Evolutionary conservation across 2,888 invertebrate species (phyloP).

Genomic region (Tetragnatha montana): DNA sequence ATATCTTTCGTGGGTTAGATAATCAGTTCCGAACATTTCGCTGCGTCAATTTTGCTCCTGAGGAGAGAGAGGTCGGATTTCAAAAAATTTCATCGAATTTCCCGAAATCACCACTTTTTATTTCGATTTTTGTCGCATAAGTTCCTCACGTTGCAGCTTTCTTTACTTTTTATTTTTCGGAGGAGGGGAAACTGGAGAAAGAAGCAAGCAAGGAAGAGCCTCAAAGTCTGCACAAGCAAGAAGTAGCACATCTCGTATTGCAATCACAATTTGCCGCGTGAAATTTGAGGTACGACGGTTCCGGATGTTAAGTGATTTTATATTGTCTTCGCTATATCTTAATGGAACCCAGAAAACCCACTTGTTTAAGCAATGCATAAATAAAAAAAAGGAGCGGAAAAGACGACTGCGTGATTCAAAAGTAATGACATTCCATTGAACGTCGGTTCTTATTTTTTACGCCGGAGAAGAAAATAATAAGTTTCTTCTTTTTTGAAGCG

Average conservation of each 20-base stretch:
- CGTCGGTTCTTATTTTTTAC: neutral
- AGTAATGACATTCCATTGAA: slow-evolving; percentile 40
- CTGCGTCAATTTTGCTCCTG: neutral
- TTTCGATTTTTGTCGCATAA: slow-evolving; percentile 28
- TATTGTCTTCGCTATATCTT: slow-evolving; percentile 48
- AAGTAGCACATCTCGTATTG: slow-evolving; percentile 32
- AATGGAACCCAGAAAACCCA: slow-evolving; percentile 14
- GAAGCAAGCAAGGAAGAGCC: neutral
- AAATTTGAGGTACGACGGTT: slow-evolving; percentile 54
- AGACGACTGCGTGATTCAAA: neutral
- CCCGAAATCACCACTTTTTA: slow-evolving; percentile 1
- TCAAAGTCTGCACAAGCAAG: neutral
- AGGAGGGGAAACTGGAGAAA: slow-evolving; percentile 6
- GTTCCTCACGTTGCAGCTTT: slow-evolving; percentile 22
- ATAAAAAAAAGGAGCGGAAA: neutral
- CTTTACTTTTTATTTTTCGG: neutral
- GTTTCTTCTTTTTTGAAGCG: neutral
- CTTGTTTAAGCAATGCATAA: slow-evolving; percentile 15
- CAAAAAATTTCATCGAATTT: neutral
- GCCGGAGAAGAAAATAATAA: neutral
- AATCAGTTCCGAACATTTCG: neutral
- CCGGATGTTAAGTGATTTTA: slow-evolving; percentile 57
- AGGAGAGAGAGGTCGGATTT: neutral
- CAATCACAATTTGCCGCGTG: slow-evolving; percentile 57
- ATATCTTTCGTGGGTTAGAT: neutral